Base-by-base conservation (phyloP, 2,113 vertebrate species). In the Coracopsis vasa region DNA sequence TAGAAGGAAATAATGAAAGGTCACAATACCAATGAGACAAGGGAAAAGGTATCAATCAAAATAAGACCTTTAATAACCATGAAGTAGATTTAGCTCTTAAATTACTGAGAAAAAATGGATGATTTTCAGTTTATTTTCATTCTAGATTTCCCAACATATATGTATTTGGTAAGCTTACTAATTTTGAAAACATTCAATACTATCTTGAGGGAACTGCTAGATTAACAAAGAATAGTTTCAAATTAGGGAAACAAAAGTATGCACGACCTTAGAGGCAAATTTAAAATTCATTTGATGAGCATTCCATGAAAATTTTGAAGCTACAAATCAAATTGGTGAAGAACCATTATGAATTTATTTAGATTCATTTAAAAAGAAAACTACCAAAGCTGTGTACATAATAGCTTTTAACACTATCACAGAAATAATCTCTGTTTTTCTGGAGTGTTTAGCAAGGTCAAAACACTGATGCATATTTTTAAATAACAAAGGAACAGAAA, bases 1-100 rank as follows among this genome's bases (percentile, higher is more conserved):
- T 94, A 86, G 58, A 80, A 92, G n/a, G 56, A 8, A 87, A 74
- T 87, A 91, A 94, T 82, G 39, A 92, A 91, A 89, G 72, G 31
- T 18, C 45, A 74, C 42, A 62, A 47, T 70, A 64, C 10, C 60
- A 70, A 42, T 50, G 42, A 91, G 62, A 80, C 11, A 80, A 71
- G 11, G 23, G 47, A n/a, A 70, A 82, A 80, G 73, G 3, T 9
- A 78, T 86, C 45, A 69, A 31, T 88, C 78, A 93, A 90, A 91
- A 90, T 70, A 73, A 78, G 23, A 82, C 53, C 10, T 90, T 85
- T 90, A 92, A 80, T 86, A 90, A 73, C 41, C 66, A 24, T 58
- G 27, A 77, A 93, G 51, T 42, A 50, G 37, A 85, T 86, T 66
- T 69, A 47, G 23, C 7, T 90, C 11, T 66, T 82, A 86, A 82